Evolutionary conservation across 2,888 invertebrate species (phyloP), one percentile per base, ranked within the genome.

Genomic region (Pseudococcus longispinus): DNA sequence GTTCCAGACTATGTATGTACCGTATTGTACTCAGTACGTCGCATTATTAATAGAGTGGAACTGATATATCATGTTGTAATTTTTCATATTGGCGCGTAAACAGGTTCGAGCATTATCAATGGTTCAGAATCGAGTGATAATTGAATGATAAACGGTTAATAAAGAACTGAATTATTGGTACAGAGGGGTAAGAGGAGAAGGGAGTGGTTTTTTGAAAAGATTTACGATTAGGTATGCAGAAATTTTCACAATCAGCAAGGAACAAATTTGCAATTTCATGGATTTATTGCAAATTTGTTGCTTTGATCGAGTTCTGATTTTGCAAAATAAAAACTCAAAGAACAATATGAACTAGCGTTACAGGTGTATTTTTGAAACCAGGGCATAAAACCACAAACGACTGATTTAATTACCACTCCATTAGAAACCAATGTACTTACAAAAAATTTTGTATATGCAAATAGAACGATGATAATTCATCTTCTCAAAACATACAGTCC

Each of bases 81-180:
- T 70, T 29, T 11, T 60, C 29, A 29, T 70, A 70, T 29, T 70
- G 70, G 29, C 70, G 29, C 29, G 29, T 70, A 70, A 70, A 70
- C 70, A 29, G 29, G 29, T 70, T 70, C 70, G 18, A 70, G 29
- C 70, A 70, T 70, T 70, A 70, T 70, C 70, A 29, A 70, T 70
- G 70, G 70, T 70, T 18, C 29, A 29, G 15, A 70, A 18, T 70
- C 29, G 5, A 29, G 29, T 70, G 29, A 70, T 70, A 29, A 70
- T 29, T 29, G 26, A 70, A 70, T 29, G 70, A 70, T 70, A 70
- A 70, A 70, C 20, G 29, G 15, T 18, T 70, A 29, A 0, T 70
- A 6, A 9, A 20, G 9, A 26, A 65, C 26, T 70, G 1, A 29
- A 60, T 13, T 20, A 29, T 2, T 1, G 2, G 15, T 70, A 2